Base-by-base conservation (phyloP, 2,888 invertebrate genomes). In the Desoria tigrina region DNA sequence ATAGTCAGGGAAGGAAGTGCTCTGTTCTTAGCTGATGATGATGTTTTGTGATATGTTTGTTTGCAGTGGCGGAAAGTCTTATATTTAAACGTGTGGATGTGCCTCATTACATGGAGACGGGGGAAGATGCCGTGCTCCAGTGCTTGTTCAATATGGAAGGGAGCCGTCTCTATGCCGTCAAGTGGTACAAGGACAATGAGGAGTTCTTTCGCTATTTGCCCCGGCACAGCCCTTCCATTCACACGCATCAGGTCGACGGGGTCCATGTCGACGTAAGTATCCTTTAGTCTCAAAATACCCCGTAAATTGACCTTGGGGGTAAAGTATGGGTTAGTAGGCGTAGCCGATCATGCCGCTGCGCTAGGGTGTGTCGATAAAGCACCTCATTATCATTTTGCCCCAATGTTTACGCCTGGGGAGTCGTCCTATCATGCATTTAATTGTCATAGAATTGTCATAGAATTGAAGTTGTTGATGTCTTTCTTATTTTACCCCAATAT, bases 151-250 rank as follows among this genome's bases (percentile, higher is more conserved):
- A 87, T 75, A 79, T 88, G 63, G 86, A 85, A 42, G 83, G 83
- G 58, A 88, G 89, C 80, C 66, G 84, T 27, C 82, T 90, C 60
- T 90, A 90, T 80, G 88, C 90, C 26, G 89, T 90, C 77, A 90
- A 90, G 82, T 90, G 90, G 74, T 74, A 73, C 61, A 74, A 74
- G 64, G 90, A 90, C 81, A 88, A 89, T 81, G 90, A 90, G 78
- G 90, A 90, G 80, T 90, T 90, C 81, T 90, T 89, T 82, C 58
- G 72, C 77, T 90, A 84, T 79, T 86, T 90, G 79, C 90, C 90
- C 63, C 88, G 87, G 79, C 85, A 85, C 72, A 84, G 85, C 71
- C 88, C 89, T 9, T 86, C 86, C 71, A 79, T 88, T 77, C 86
- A 85, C 78, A 87, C 87, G 69, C 90, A 88, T 81, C 84, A 85